Conservation (phyloP, 2,113 vertebrate species). For the Carlito syrichta region DNA sequence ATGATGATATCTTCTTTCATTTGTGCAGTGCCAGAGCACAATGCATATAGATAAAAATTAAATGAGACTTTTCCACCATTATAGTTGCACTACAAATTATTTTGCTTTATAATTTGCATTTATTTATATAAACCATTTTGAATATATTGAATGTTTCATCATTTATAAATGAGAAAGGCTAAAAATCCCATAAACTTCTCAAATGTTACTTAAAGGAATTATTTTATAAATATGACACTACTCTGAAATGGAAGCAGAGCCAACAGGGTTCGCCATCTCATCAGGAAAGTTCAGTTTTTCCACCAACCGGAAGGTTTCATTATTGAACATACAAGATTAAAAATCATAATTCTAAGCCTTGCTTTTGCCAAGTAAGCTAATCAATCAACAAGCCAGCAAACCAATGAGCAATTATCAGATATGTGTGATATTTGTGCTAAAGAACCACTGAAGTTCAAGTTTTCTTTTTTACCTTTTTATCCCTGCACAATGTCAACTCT, state of each 20-base stretch:
- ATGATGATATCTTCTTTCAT: not conserved
- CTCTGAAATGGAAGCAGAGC: not conserved
- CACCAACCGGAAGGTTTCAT: not conserved
- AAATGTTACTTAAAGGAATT: not conserved
- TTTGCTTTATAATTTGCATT: not conserved
- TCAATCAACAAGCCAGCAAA: not conserved
- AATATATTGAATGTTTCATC: not conserved
- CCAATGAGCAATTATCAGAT: not conserved
- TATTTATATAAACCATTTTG: not conserved
- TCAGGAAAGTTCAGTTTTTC: not conserved
- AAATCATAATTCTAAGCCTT: not conserved
- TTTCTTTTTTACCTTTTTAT: not conserved
- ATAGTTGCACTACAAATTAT: not conserved
- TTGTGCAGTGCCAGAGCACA: not conserved
- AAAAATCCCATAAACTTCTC: not conserved
- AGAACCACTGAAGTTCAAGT: not conserved
- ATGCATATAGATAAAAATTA: not conserved
- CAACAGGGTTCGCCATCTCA: not conserved
- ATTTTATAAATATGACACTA: not conserved
- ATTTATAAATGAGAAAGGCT: not conserved
- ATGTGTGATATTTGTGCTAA: not conserved
- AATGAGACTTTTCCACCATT: not conserved
- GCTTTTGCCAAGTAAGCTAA: not conserved
- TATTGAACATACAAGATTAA: not conserved
- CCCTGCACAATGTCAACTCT: not conserved